Percentiles rank a stretch among this genome's conserved stretches.
Conservation (phyloP, 1,140 invertebrate species). For the Trichomalopsis sarcophagae region DNA sequence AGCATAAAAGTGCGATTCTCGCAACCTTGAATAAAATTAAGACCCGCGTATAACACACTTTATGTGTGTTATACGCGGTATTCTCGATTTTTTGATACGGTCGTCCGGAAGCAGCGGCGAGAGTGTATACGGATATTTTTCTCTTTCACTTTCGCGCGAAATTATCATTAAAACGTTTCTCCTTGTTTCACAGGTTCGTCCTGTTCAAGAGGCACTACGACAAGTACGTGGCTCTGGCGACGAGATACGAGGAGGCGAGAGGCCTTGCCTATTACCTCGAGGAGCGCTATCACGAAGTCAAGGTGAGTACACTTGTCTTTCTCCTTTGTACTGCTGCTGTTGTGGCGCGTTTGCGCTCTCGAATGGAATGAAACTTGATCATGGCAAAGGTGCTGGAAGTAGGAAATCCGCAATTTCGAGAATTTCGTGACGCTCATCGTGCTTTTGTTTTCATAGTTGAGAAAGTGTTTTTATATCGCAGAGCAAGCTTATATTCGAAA, state of each 20-base stretch:
- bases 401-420: background rate
- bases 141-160: background rate
- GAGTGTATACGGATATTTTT: background rate
- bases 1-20: conserved; percentile 9
- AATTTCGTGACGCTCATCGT: background rate
- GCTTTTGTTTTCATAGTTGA: too few relatives aligned
- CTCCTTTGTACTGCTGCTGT: background rate
- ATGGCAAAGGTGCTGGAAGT: background rate
- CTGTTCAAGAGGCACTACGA: conserved; percentile 81
- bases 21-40: conserved; percentile 4
- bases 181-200: conserved; percentile 74
- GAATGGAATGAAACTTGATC: background rate
- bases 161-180: background rate
- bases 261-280: conserved; percentile 80
- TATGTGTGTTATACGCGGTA: too few relatives aligned
- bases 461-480: too few relatives aligned
- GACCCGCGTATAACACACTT: background rate
- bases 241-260: conserved; percentile 79
- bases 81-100: too few relatives aligned
- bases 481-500: too few relatives aligned
- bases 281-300: conserved; percentile 81
- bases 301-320: conserved; percentile 70
- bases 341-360: background rate
- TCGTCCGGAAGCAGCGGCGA: background rate
- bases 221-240: conserved; percentile 78